Evolutionary conservation across 2,113 vertebrate genomes (phyloP), one percentile per base, ranked within the genome.

Genomic region (Amazona vittata): DNA sequence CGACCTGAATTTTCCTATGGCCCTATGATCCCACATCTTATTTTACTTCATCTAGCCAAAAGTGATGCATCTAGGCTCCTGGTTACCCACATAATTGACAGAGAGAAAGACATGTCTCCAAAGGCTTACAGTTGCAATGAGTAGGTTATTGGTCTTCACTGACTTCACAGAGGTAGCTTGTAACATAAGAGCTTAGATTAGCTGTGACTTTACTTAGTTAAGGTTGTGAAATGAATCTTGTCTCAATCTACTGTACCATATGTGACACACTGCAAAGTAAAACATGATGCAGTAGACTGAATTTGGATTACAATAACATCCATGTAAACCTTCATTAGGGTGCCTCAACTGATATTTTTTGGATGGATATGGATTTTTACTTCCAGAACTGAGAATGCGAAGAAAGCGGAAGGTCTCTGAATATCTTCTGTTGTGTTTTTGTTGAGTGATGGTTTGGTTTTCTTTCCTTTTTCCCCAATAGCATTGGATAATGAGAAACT

Each of bases 71-170:
- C 2, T 46, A 16, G 9, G 44, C 33, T 47, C 20, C 25, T 24
- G 5, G 2, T 55, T 37, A n/a, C 10, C 46, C 11, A 9, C 15
- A 17, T 35, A 43, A 41, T 12, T 0, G 0, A n/a, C 9, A 83
- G 21, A 71, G 9, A 69, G 33, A 60, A 26, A 68, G 16, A 28
- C 10, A 19, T 20, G 31, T 44, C 41, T 93, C 18, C 33, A 52
- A 74, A 77, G 33, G 12, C 4, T 47, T 9, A 24, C 44, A 44
- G 11, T 15, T 41, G 50, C 62, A 81, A 49, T n/a, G 19, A 53
- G 37, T 25, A 31, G 5, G 55, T 50, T 41, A 1, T 83, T 19
- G 35, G 10, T 47, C 53, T 69, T 83, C 44, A 14, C 5, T 43
- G n/a, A 65, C 5, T 59, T 44, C 20, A 24, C 2, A 47, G 24